phyloP scores from a whole-genome alignment of 2,113 vertebrate species.

The Circaetus gallicus region DNA sequence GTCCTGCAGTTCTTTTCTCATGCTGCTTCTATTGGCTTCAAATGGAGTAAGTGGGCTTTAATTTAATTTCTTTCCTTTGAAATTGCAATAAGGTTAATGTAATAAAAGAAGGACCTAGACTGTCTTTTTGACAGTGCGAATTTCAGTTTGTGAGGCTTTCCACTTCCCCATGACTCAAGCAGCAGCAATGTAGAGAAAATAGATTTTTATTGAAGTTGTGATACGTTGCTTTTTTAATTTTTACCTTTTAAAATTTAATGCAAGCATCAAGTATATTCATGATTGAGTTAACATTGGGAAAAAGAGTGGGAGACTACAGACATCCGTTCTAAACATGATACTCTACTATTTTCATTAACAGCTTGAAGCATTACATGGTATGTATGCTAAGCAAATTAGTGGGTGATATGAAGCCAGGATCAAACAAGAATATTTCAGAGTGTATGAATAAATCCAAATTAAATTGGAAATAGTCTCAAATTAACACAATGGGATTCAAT shows the following conservation, averaged over 20 bases:
- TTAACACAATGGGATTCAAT: background rate
- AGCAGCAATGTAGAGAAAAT: background rate
- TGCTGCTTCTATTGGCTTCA: background rate
- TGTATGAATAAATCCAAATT: background rate
- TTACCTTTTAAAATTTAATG: background rate
- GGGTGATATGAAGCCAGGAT: background rate
- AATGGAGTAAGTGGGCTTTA: background rate
- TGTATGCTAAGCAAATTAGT: background rate
- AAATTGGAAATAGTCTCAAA: background rate
- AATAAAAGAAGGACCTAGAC: background rate
- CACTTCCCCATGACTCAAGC: background rate
- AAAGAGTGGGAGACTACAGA: background rate
- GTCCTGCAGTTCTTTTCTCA: background rate
- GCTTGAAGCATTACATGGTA: background rate
- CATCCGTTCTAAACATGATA: background rate
- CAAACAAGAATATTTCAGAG: background rate
- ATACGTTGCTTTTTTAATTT: background rate
- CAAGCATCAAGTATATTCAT: background rate
- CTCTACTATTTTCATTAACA: no score
- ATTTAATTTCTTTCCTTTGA: background rate
- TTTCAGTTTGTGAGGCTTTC: background rate
- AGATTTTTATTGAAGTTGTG: background rate
- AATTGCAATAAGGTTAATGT: background rate
- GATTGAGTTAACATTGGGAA: background rate
- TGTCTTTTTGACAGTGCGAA: background rate